phyloP scores from a whole-genome alignment of 1,140 invertebrate species.

The Sycophila sp. region DNA sequence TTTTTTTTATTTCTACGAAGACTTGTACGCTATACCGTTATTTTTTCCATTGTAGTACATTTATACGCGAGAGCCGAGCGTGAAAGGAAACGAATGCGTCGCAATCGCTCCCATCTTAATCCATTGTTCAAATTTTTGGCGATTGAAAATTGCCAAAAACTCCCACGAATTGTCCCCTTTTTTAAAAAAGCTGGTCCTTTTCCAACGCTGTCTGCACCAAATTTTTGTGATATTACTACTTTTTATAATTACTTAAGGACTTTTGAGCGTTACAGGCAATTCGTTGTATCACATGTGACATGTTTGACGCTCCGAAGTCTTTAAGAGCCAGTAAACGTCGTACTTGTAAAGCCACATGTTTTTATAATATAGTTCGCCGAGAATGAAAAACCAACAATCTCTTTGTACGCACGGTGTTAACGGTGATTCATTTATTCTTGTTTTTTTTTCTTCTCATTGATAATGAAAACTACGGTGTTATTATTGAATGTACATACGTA shows the following conservation, averaged over 20 bases:
- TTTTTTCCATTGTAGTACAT: conserved; percentile 11
- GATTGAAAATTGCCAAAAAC: conserved; percentile 44
- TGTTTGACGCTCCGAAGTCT: too few species aligned
- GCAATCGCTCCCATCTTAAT: conserved; percentile 53
- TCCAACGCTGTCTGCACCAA: conserved; percentile 54
- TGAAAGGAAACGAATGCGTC: conserved; percentile 43
- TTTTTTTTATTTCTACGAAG: conserved; percentile 21
- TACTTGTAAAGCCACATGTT: conserved; percentile 48
- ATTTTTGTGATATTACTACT: conserved; percentile 65
- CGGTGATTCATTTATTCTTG: conserved; percentile 22
- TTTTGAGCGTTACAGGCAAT: too few species aligned
- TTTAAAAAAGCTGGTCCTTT: conserved; percentile 56
- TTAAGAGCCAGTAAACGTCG: conserved; percentile 48
- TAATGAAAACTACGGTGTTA: conserved; percentile 19
- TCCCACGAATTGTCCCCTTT: conserved; percentile 29
- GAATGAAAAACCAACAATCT: conserved; percentile 27
- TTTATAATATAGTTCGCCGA: conserved; percentile 30
- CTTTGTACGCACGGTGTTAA: conserved; percentile 31
- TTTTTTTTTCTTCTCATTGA: conserved; percentile 21
- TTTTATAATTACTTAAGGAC: conserved; percentile 62
- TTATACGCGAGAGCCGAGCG: neutral
- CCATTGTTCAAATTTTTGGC: conserved; percentile 51
- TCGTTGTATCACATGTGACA: too few species aligned
- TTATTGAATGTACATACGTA: conserved; percentile 27
- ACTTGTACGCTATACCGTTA: conserved; percentile 12